These are phyloP conservation scores for Entomobrya proxima DNA, from an alignment of 2,888 invertebrate species.

Conservation along the genomic window DNA sequence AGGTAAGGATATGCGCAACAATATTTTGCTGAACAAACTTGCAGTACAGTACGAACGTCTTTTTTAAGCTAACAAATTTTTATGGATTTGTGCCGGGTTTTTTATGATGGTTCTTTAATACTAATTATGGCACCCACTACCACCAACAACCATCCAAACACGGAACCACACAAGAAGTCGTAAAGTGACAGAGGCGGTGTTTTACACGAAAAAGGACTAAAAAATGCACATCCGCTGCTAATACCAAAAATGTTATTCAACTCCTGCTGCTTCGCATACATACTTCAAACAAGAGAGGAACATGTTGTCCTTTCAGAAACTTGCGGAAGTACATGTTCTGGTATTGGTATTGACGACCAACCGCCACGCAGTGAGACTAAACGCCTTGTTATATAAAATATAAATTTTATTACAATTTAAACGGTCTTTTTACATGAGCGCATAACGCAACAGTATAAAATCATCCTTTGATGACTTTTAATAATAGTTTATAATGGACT, in stretches of 20 bases:
- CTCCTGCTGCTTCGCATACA: neutral
- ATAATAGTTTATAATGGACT: neutral
- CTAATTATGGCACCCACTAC: constrained; percentile 25
- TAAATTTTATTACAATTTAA: too few species aligned
- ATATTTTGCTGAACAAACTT: neutral
- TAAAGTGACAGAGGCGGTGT: constrained; percentile 40
- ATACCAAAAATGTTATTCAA: neutral
- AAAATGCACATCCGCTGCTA: neutral
- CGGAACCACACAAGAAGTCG: constrained; percentile 13
- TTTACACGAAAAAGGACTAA: constrained; percentile 8
- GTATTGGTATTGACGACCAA: neutral
- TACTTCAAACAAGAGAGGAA: neutral
- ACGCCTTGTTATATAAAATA: too few species aligned
- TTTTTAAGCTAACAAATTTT: neutral
- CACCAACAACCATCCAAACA: neutral
- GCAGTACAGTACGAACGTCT: neutral
- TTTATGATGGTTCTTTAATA: constrained; percentile 22
- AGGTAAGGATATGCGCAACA: neutral
- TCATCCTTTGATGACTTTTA: neutral
- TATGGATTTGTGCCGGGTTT: constrained; percentile 14
- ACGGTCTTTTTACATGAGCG: neutral
- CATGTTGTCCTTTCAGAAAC: neutral
- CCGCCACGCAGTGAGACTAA: too few species aligned
- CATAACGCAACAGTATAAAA: neutral
- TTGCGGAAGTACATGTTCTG: constrained; percentile 13